Evolutionary conservation across 2,113 vertebrate species (phyloP), one percentile per base, ranked within the genome.

Genomic region (Zapus hudsonius): DNA sequence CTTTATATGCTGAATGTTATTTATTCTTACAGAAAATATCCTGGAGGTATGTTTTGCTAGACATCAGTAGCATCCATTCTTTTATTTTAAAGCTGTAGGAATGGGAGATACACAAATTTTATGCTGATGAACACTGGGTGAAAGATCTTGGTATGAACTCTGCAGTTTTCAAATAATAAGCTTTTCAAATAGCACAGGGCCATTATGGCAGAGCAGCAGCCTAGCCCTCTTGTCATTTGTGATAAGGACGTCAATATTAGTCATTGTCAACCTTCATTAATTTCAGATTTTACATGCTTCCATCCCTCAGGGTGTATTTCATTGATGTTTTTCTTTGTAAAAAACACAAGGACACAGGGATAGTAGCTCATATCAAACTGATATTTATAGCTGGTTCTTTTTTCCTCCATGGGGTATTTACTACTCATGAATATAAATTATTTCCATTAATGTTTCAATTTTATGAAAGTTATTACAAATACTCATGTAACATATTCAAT

Each of bases 201-300:
- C 91, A 96, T 95, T 97, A 98, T 96, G 91, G 59, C 94, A 73
- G 90, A 97, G 92, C 29, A 96, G 84, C 92, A 93, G 89, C 70
- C 87, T 96, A 97, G 95, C 82, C 79, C 76, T 96, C 97, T 95
- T 97, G 95, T 98, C 96, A 87, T 97, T 93, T 97, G 88, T 97
- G 94, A 98, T 97, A 96, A 97, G 92, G 82, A 95, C 97, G 97
- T 98, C 97, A 98, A 97, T 98, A 98, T 97, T 94, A 97, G 93
- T 97, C 97, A 97, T 96, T 98, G 97, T 97, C 97, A 98, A 91
- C 93, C 76, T 97, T 97, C 96, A 97, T 98, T 98, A 98, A 91
- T 73, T 95, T 98, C 96, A 98, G 83, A 90, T 96, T 93, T 95
- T 98, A 87, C 67, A 94, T 94, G 96, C 93, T 96, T 93, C n/a